Percentiles rank a stretch among this genome's conserved stretches.
Conservation (phyloP, 2,797 vertebrate genomes). For the Crenichthys baileyi region DNA sequence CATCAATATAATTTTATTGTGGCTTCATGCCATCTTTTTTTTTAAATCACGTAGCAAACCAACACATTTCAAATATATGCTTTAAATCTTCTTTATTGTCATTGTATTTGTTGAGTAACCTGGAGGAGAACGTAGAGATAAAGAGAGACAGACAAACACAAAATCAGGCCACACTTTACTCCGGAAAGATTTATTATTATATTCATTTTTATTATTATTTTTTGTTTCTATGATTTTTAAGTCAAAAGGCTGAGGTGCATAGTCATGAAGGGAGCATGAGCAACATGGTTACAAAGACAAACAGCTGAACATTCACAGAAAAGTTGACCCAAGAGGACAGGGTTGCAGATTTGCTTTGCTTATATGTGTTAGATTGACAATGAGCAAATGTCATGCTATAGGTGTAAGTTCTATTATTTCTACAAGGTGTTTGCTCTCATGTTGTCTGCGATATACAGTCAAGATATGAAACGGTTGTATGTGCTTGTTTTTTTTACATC, state of each 20-base stretch:
- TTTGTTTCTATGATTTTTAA: conserved; percentile 53
- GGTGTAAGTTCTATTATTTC: conserved; percentile 26
- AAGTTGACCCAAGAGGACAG: conserved; percentile 41
- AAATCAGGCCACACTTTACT: conserved; percentile 22
- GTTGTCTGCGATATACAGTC: conserved; percentile 20
- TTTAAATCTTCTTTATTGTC: neutral
- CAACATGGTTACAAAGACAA: conserved; percentile 67
- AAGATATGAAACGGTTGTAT: conserved; percentile 20
- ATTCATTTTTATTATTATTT: conserved; percentile 72
- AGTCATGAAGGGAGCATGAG: conserved; percentile 76
- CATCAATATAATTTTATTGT: neutral
- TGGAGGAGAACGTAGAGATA: neutral
- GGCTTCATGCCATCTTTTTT: neutral
- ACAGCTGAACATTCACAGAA: conserved; percentile 63
- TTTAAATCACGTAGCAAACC: neutral
- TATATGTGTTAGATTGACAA: conserved; percentile 14
- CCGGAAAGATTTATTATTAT: conserved; percentile 16
- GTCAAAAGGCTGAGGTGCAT: conserved; percentile 72
- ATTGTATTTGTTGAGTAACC: neutral
- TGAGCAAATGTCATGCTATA: conserved; percentile 3
- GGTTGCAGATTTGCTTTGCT: conserved; percentile 23
- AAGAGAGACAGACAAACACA: conserved; percentile 10
- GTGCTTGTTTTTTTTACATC: conserved; percentile 46
- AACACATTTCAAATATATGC: neutral
- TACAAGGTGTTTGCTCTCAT: conserved; percentile 25